A percentile compares a stretch with the other conserved stretches of the same genome.
Evolutionary conservation across 1,140 invertebrate species (phyloP).

Genomic region (Pseudobourletiella spinata): DNA sequence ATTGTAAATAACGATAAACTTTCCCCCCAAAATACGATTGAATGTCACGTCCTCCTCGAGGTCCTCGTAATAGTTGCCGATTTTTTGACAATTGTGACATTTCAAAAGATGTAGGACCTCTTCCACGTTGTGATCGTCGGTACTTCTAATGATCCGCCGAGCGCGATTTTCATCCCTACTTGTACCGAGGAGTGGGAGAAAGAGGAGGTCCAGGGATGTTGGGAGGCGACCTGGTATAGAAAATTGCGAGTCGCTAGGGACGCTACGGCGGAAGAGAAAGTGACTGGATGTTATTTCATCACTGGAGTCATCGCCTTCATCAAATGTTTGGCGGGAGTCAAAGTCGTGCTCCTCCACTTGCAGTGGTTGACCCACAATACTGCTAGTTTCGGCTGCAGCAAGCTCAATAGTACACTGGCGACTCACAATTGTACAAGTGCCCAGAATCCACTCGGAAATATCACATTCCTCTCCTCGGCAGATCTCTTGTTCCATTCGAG

Average conservation of each 20-base stretch:
- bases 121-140: neutral
- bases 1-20: neutral
- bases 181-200: neutral
- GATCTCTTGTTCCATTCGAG: neutral
- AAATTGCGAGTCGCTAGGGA: too few species aligned
- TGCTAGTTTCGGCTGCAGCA: neutral
- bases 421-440: conserved; percentile 17
- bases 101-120: neutral
- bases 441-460: conserved; percentile 18
- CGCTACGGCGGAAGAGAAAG: too few species aligned
- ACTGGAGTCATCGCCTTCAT: too few species aligned
- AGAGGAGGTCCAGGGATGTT: neutral
- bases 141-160: neutral
- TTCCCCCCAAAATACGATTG: neutral
- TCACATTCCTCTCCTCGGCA: conserved; percentile 19
- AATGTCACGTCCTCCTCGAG: conserved; percentile 8
- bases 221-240: too few species aligned
- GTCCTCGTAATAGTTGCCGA: conserved; percentile 15
- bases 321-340: too few species aligned
- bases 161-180: too few species aligned
- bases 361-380: neutral
- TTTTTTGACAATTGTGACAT: conserved; percentile 10
- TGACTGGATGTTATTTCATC: too few species aligned
- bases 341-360: neutral
- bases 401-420: conserved; percentile 7